Evolutionary conservation across 2,113 vertebrate genomes (phyloP).

Genomic region (Gavia stellata): DNA sequence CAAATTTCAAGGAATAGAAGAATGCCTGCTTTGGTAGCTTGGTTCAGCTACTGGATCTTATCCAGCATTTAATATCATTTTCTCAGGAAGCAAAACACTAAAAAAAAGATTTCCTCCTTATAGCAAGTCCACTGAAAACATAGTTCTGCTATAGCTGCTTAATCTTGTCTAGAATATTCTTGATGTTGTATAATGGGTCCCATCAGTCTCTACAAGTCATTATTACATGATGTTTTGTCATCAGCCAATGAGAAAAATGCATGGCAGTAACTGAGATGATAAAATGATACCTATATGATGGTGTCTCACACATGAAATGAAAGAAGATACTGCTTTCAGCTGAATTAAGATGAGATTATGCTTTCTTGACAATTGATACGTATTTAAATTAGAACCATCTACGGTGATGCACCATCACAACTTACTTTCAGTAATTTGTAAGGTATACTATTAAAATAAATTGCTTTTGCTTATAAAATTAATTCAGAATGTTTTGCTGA

Average conservation of each 20-base stretch:
- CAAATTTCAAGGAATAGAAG: background rate
- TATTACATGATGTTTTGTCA: background rate
- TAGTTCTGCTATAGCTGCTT: background rate
- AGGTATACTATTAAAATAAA: background rate
- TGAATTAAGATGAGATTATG: background rate
- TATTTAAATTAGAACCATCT: background rate
- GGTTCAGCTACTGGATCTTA: background rate
- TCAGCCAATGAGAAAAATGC: background rate
- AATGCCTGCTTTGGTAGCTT: background rate
- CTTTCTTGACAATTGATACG: background rate
- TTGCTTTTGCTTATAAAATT: background rate
- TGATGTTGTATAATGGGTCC: background rate
- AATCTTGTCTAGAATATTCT: background rate
- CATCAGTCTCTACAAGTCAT: background rate
- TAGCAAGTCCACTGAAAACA: background rate
- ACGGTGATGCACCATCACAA: fast-evolving
- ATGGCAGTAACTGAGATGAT: background rate
- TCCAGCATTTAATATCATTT: background rate
- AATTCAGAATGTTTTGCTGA: background rate
- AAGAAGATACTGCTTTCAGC: background rate
- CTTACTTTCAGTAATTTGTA: background rate
- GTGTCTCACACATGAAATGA: background rate
- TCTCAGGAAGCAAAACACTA: background rate
- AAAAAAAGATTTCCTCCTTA: background rate
- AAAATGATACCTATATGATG: background rate